Evolutionary conservation across 92 coral and sea anemone genomes (phyloP), one percentile per base, ranked within the genome.

Genomic region (Meandrina meandrites): DNA sequence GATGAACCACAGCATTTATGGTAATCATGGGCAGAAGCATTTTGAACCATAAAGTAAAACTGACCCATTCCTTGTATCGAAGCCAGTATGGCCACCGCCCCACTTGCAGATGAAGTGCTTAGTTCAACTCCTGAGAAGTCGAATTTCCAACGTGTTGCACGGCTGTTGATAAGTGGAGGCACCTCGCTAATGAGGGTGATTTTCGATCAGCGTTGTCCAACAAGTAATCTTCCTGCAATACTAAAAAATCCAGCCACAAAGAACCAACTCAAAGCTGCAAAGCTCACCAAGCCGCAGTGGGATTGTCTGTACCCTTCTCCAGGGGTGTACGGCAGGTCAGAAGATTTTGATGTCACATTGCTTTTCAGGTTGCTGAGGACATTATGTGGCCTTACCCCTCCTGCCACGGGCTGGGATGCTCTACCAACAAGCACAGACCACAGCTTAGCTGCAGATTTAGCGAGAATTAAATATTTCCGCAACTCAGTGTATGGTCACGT

Each of bases 201-300:
- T 64, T 64, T 64, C 24, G 71, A 64, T n/a, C 4, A 4, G 1
- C 24, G 30, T 24, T 64, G 71, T 64, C 71, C 71, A 64, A 32
- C 71, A 24, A 64, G 71, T 24, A 24, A 64, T 24, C 71, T 64
- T 21, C 71, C 71, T 32, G 5, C 30, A 64, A 64, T 28, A 64
- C 31, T 64, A 8, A n/a, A 64, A 12, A 64, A 64, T 64, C 71
- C 71, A 64, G 71, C 31, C 31, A 64, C 71, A 64, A 13, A 22
- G 30, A 64, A 64, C 2, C 32, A 24, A 0, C 75, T 70, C 28
- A 70, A 32, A 35, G 9, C 75, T 12, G 75, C 75, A 70, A 70
- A 70, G 37, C 42, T 70, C 24, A 70, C 75, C 42, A 70, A 70
- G 37, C 75, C 75, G 28, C 75, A 70, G 24, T 30, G 75, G 75